These are phyloP conservation scores for Megatriorchis doriae DNA, from an alignment of 2,113 vertebrate genomes.

Conservation along the genomic window DNA sequence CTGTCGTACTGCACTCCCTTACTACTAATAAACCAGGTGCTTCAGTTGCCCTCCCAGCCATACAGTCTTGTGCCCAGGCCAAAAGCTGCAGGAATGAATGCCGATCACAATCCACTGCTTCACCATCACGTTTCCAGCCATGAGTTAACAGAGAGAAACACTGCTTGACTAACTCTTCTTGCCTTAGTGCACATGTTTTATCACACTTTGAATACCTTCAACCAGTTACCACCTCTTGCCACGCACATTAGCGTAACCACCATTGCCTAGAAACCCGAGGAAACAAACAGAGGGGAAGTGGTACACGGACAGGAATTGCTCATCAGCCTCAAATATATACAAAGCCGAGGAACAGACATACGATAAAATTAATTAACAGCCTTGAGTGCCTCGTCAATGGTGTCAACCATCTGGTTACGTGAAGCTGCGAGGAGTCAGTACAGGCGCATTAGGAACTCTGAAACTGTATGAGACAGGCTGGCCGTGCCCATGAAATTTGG, in stretches of 20 bases:
- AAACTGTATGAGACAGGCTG: neutral
- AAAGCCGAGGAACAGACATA: constrained; percentile 1
- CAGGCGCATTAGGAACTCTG: neutral
- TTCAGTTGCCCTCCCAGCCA: neutral
- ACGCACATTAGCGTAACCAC: neutral
- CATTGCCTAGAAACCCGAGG: constrained; percentile 63
- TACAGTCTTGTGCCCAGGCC: neutral
- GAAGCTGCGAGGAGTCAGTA: neutral
- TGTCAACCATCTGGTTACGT: neutral
- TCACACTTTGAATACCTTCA: constrained; percentile 32
- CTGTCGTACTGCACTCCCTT: neutral
- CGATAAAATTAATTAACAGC: neutral
- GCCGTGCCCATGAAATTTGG: neutral
- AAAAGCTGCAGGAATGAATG: neutral
- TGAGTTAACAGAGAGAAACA: constrained; percentile 35
- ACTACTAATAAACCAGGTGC: neutral
- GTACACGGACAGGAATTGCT: neutral
- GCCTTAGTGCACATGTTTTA: constrained; percentile 2
- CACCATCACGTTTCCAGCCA: neutral
- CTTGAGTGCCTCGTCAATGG: neutral
- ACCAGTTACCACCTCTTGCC: constrained; percentile 52
- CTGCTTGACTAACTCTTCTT: neutral
- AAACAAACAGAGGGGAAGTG: constrained; percentile 67
- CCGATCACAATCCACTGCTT: neutral
- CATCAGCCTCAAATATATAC: constrained; percentile 16